phyloP scores from a whole-genome alignment of 1,140 invertebrate genomes.

The Doryteuthis pealeii region DNA sequence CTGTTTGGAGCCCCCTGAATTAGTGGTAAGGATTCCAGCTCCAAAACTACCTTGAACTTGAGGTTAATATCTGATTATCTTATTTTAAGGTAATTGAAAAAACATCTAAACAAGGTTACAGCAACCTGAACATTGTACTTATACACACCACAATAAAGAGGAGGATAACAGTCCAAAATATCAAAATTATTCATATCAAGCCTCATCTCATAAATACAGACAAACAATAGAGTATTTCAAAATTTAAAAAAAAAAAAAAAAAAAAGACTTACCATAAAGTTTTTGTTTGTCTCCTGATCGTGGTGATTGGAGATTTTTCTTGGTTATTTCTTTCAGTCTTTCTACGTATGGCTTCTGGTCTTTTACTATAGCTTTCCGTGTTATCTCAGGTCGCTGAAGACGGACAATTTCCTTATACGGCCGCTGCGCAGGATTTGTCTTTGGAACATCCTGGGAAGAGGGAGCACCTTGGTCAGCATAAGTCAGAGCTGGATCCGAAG shows the following conservation, averaged over 20 bases:
- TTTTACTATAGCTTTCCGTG: constrained; percentile 33
- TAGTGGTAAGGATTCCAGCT: no score
- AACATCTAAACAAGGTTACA: no score
- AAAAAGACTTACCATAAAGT: constrained; percentile 9
- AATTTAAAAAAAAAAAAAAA: constrained; percentile 14
- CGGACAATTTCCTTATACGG: constrained; percentile 45
- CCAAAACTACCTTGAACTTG: no score
- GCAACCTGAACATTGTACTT: no score
- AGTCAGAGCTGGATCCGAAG: not conserved
- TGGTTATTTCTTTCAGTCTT: not conserved
- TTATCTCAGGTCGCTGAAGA: constrained; percentile 51
- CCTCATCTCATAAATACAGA: no score
- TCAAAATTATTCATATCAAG: no score
- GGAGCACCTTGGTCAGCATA: not conserved
- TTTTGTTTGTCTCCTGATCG: constrained; percentile 13
- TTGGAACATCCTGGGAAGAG: not conserved
- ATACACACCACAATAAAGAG: no score
- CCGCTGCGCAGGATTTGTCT: not conserved
- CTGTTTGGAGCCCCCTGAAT: no score
- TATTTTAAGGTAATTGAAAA: no score
- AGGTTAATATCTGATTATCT: no score
- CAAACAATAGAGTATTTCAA: constrained; percentile 15
- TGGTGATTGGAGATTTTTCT: constrained; percentile 9
- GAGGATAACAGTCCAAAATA: no score
- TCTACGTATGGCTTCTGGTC: constrained; percentile 1